These are phyloP conservation scores for Chironomus striatipennis DNA, from an alignment of 1,140 invertebrate species.

Conservation along the genomic window DNA sequence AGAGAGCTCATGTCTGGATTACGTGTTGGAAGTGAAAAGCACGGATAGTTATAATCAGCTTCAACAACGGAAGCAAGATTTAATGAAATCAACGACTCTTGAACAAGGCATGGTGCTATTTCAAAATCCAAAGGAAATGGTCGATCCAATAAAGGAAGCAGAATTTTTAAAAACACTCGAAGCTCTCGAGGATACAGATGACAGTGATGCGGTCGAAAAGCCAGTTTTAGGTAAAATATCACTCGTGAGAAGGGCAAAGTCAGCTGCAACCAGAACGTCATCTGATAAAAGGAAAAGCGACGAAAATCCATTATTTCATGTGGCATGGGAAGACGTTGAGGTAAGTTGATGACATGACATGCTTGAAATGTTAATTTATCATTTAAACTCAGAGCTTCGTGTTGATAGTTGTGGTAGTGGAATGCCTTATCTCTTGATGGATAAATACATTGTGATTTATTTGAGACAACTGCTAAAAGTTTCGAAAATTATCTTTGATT, in stretches of 20 bases:
- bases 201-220: conserved; percentile 48
- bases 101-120: conserved; percentile 29
- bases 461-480: too few species aligned
- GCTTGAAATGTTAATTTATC: conserved; percentile 18
- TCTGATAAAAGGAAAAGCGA: conserved; percentile 37
- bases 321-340: conserved; percentile 25
- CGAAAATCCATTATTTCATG: conserved; percentile 30
- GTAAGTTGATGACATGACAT: conserved; percentile 31
- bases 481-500: too few species aligned
- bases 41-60: conserved; percentile 21
- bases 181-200: conserved; percentile 49
- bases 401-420: too few species aligned
- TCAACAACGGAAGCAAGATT: conserved; percentile 28
- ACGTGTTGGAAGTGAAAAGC: conserved; percentile 33
- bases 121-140: conserved; percentile 38
- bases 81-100: conserved; percentile 31
- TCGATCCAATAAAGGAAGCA: conserved; percentile 41
- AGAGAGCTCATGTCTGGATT: conserved; percentile 41
- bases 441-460: too few species aligned
- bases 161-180: conserved; percentile 43
- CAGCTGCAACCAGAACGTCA: conserved; percentile 42
- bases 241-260: conserved; percentile 49
- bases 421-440: too few species aligned
- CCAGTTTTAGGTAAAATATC: conserved; percentile 50
- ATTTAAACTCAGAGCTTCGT: not conserved